These are phyloP conservation scores for Psittacus erithacus DNA, from an alignment of 2,113 vertebrate genomes.

Conservation along the genomic window DNA sequence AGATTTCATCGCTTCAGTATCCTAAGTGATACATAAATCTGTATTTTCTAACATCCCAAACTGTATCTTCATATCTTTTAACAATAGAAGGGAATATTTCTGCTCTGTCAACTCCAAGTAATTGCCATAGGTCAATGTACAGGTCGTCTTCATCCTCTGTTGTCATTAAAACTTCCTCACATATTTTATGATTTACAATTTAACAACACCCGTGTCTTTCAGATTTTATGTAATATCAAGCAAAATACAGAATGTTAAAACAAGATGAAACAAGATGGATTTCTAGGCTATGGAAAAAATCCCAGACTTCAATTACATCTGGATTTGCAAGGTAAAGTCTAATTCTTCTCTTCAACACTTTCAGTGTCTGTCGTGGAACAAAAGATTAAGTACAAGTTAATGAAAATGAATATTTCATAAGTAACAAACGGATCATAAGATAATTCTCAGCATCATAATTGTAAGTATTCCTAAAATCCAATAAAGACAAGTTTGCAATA, in stretches of 20 bases:
- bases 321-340: neutral
- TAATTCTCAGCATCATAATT: neutral
- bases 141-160: neutral
- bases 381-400: neutral
- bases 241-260: neutral
- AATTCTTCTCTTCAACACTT: neutral
- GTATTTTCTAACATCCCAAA: neutral
- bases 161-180: neutral
- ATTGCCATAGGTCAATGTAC: neutral
- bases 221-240: neutral
- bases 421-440: neutral
- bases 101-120: neutral
- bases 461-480: neutral
- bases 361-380: neutral
- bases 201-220: neutral
- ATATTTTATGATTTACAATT: neutral
- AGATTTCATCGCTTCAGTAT: neutral
- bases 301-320: neutral
- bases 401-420: neutral
- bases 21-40: neutral
- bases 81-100: neutral
- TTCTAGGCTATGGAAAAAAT: neutral
- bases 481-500: neutral
- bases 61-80: neutral
- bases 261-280: neutral